Base-by-base conservation (phyloP, 2,797 vertebrate genomes). In the Podarcis lilfordi region DNA sequence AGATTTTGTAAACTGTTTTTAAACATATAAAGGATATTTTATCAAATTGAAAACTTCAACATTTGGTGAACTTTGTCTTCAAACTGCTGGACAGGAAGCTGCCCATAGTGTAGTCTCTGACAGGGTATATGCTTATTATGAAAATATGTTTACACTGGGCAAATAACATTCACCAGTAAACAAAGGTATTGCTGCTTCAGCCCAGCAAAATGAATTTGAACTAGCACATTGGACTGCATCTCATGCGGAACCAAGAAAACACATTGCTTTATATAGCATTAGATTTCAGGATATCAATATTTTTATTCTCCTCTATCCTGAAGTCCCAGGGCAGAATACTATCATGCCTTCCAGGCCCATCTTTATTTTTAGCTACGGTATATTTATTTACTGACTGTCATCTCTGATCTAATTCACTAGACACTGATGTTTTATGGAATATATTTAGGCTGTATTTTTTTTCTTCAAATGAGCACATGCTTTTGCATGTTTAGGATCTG, bases 401-500 rank as follows among this genome's bases (percentile, higher is more conserved):
- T 74, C 4, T n/a, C 43, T 86, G 32, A 80, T 86, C 43, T 55
- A 45, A 69, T 80, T 86, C 8, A 74, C 61, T 40, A 21, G 32
- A 69, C 8, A 35, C 9, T 72, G 11, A 61, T 79, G 15, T 29
- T 43, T 50, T 68, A 25, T 43, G 13, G 35, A n/a, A 61, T 43
- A 25, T 68, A 72, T 55, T 87, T 32, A n/a, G 80, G 13, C 50
- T 86, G 68, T 69, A 61, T 79, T 91, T 82, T 87, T 0, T 45
- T 3, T 3, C 32, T 3, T 43, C 10, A 50, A 50, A 15, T 15
- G 50, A 15, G 50, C 0, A 4, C 72, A 71, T 88, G 79, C 80
- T 91, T 86, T 2, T 91, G 90, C 93, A 91, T 90, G 92, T 43
- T 88, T 92, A 89, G 81, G 90, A 91, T 89, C 23, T 66, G 64